Percentiles rank a stretch among this genome's conserved stretches.
Evolutionary conservation across 2,797 vertebrate genomes (phyloP).

Genomic region (Helarctos malayanus): DNA sequence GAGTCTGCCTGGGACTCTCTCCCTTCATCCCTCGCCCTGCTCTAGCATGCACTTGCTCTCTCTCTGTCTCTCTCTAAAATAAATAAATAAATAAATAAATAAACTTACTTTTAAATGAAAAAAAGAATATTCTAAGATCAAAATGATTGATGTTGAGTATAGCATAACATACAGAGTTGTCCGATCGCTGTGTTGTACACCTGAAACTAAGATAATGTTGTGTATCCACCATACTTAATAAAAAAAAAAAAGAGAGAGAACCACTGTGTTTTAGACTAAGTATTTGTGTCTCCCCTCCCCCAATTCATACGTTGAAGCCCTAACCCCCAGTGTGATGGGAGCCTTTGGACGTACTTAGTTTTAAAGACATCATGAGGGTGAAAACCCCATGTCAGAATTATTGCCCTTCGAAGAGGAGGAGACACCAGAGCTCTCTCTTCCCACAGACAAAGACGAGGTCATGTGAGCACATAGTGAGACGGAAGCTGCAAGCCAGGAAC

Average conservation of each 20-base stretch:
- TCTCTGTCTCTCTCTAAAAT: background rate
- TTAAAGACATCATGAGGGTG: background rate
- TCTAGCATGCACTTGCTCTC: background rate
- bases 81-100: background rate
- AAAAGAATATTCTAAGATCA: background rate
- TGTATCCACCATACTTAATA: background rate
- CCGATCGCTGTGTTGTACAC: background rate
- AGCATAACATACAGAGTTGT: background rate
- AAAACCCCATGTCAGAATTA: background rate
- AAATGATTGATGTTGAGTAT: background rate
- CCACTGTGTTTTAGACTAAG: background rate
- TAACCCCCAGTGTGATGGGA: background rate
- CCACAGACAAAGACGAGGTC: background rate
- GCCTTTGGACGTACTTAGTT: background rate
- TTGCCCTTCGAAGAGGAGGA: background rate
- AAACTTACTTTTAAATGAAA: background rate
- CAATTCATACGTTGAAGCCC: background rate
- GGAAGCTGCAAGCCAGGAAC: background rate
- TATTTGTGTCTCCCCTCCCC: background rate
- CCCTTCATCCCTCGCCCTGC: background rate
- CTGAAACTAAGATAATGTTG: background rate
- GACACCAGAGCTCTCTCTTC: background rate
- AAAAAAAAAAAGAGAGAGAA: background rate
- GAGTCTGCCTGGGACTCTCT: background rate
- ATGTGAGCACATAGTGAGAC: background rate